These are phyloP conservation scores for Dicyrtomina minuta DNA, from an alignment of 2,888 invertebrate genomes.

Conservation along the genomic window DNA sequence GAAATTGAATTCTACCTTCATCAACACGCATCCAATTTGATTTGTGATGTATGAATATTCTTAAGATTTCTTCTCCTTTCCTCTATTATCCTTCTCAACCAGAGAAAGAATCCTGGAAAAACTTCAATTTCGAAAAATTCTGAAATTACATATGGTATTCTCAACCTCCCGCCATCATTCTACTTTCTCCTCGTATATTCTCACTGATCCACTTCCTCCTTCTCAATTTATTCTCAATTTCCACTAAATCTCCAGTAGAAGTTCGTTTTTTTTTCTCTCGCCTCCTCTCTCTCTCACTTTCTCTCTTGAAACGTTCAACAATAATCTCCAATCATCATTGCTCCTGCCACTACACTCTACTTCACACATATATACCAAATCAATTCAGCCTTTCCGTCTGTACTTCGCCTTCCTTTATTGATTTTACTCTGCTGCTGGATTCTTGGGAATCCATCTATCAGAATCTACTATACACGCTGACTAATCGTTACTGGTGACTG, in stretches of 20 bases:
- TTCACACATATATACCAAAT: too few species aligned
- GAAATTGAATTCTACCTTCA: constrained; percentile 37
- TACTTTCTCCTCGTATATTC: neutral
- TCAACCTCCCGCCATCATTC: constrained; percentile 8
- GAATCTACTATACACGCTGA: neutral
- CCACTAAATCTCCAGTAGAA: constrained; percentile 18
- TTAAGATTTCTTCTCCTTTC: neutral
- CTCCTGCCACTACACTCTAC: neutral
- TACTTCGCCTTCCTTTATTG: neutral
- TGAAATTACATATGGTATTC: constrained; percentile 23
- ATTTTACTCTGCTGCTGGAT: neutral
- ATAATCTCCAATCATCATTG: constrained; percentile 19
- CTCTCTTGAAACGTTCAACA: constrained; percentile 6
- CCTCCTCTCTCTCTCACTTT: neutral
- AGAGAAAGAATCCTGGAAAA: neutral
- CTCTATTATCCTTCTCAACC: constrained; percentile 4
- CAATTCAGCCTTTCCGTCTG: constrained; percentile 5
- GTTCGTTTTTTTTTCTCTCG: neutral
- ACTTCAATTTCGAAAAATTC: neutral
- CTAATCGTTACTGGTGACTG: too few species aligned
- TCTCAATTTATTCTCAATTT: constrained; percentile 30
- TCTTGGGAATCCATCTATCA: too few species aligned
- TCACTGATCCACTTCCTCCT: neutral
- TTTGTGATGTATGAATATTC: constrained; percentile 34
- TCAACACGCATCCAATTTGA: constrained; percentile 32